Conservation (phyloP, 2,888 invertebrate species). For the Brachypalpus laphriformis region DNA sequence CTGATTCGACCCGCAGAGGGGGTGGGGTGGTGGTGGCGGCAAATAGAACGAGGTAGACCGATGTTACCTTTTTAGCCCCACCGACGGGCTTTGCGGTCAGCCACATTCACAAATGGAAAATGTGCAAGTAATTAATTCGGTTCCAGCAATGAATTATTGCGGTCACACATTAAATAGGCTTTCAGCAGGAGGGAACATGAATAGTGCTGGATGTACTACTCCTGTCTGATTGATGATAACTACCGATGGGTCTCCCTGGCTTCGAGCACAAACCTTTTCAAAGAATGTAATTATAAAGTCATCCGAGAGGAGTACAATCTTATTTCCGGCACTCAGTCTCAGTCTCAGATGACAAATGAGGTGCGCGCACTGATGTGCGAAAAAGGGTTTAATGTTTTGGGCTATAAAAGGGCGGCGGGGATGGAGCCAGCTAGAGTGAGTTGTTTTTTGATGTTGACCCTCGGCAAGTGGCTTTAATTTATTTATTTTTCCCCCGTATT, state of each 20-base stretch:
- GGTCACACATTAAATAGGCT: constrained; percentile 72
- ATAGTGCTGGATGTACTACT: constrained; percentile 22
- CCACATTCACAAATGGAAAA: constrained; percentile 74
- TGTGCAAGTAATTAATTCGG: constrained; percentile 74
- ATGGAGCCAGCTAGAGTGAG: not conserved
- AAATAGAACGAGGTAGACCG: constrained; percentile 14
- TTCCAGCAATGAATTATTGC: constrained; percentile 74
- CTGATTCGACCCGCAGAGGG: not conserved
- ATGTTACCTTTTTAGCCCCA: constrained; percentile 59
- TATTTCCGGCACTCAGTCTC: constrained; percentile 49
- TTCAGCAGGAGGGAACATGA: constrained; percentile 50
- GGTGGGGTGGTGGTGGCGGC: constrained; percentile 6
- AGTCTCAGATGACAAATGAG: constrained; percentile 60
- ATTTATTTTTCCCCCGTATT: not conserved
- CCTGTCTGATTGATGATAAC: constrained; percentile 58
- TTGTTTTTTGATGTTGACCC: constrained; percentile 28
- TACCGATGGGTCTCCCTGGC: constrained; percentile 7
- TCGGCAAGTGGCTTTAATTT: constrained; percentile 11
- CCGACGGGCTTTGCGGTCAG: constrained; percentile 62
- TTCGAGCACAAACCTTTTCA: constrained; percentile 14
- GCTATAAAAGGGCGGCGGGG: not conserved
- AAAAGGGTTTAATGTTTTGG: constrained; percentile 37
- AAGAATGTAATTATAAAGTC: constrained; percentile 59
- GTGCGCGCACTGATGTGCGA: constrained; percentile 49
- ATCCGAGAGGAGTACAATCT: constrained; percentile 49